Evolutionary conservation across 1,140 invertebrate species (phyloP), one percentile per base, ranked within the genome.

Genomic region (Hesperophylax magnus): DNA sequence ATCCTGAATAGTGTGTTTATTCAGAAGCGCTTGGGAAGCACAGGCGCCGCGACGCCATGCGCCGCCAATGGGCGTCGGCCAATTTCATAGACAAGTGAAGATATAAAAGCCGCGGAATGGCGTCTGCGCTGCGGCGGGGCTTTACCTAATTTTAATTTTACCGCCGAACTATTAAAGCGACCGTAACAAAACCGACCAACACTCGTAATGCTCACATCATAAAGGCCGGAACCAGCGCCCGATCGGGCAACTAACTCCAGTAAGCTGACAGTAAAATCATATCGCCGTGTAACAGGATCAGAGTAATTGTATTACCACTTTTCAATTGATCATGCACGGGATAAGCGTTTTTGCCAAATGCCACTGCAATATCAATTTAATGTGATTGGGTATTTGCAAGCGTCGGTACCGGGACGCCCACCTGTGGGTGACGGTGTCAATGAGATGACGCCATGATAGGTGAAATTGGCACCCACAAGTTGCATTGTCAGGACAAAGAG

Each of bases 141-240:
- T 78, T 74, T 75, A 77, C 77, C 78, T 79, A 79, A 82, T 82
- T 82, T 82, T 82, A 82, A 82, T 82, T 79, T 82, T 82, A 82
- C 76, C 81, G 71, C 69, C 60, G 20, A 53, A 72, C 77, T 78
- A 77, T 82, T 82, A 82, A 82, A 82, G 69, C 77, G 69, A 76
- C 76, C 76, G 54, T 82, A 82, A 82, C 67, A 63, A 61, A 69
- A 78, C 77, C 72, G 72, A 74, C 53, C 27, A 58, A 75, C 72
- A 75, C 72, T 75, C 72, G 72, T 75, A 58, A 75, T 56, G 53
- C 31, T 75, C 72, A 75, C 72, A 24, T 74, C 71, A 31, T 74
- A 74, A 74, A 74, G 71, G 47, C 65, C 65, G 17, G 65, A 20
- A 39, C 65, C 3, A 39, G 47, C 53, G 69, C 39, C 39, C 69